Base-by-base conservation (phyloP, 2,113 vertebrate species). In the Ceyx cyanopectus region DNA sequence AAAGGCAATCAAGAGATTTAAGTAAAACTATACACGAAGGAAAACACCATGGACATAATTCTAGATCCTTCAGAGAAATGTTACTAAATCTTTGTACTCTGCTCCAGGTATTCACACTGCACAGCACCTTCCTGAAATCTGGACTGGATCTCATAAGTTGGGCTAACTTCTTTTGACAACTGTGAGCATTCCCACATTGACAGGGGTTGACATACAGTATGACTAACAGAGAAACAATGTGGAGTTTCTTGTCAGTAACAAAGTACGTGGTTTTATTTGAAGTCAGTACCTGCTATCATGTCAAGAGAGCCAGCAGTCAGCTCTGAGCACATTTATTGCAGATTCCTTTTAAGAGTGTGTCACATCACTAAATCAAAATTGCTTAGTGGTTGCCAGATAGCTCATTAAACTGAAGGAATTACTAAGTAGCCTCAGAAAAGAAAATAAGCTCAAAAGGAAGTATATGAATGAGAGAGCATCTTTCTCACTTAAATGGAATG, bases 321-420 rank as follows among this genome's bases (percentile, higher is more conserved):
- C 40, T 90, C 90, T 50, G 50, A 93, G 74, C 66, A 37, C 70
- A 34, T 74, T 87, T 69, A 41, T 32, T 27, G 40, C 50, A 81
- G 34, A 50, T 69, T 76, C 57, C 70, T 83, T 83, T 83, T 50
- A 43, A 66, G 56, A 50, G 51, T 69, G 45, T 88, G 45, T 88
- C 83, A 66, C 45, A 76, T 88, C 80, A 61, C 24, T 76, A 81
- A 88, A 94, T 81, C 88, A 72, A 89, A 93, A 81, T 54, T 89
- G 32, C 54, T 79, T 65, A 9, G 41, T 34, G 54, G 21, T 43
- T 89, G 86, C 77, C 62, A 92, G 93, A 89, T 26, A 30, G 61
- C 83, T 96, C 50, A 58, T 94, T 89, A 93, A 81, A 32, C 17
- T 51, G 70, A 90, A 89, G 74, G 58, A 90, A 95, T 90, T 67